Base-by-base conservation (phyloP, 2,797 vertebrate species). In the Aphelocoma californica region DNA sequence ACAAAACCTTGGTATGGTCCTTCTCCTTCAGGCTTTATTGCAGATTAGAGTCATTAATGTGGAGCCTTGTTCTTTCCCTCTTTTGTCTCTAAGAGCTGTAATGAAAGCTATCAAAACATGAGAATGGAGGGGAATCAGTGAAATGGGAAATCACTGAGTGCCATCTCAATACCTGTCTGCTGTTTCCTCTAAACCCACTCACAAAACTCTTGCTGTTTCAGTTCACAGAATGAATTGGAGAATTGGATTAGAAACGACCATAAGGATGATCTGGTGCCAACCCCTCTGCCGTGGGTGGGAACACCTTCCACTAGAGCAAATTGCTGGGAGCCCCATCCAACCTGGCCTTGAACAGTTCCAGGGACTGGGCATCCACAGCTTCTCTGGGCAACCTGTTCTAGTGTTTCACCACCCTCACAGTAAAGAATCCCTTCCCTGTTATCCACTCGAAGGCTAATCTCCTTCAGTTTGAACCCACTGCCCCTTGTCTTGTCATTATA, bases 181-280 rank as follows among this genome's bases (percentile, higher is more conserved):
- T 88, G 17, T 67, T 90, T 86, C 50, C 11, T 65, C 44, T 75
- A 79, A 79, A 66, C 6, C 3, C 26, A 42, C 21, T 64, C 58
- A 16, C 31, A 90, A 60, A 79, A 19, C 40, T 79, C 34, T 44
- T 29, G 32, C 19, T 67, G 9, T 60, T 40, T 48, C 31, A 61
- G 10, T 44, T 67, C 24, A 38, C 10, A 29, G 28, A 56, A 66
- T 42, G 19, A 48, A 42, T 48, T 2, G 6, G 17, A 44, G 28
- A 18, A 48, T 48, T n/a, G 28, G 23, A 20, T 11, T 73, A 24
- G 40, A 42, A 36, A 4, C 0, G 1, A 9, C 14, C 9, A 15
- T 24, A 71, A 42, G 54, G 40, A 67, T 10, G 14, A 36, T 25
- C 26, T 53, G 25, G 14, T 29, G 48, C 34, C 60, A 85, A 8